Percentiles rank a stretch among this genome's conserved stretches.
These are phyloP conservation scores for Brachyrhaphis roseni DNA, from an alignment of 2,797 vertebrate species.

Conservation along the genomic window DNA sequence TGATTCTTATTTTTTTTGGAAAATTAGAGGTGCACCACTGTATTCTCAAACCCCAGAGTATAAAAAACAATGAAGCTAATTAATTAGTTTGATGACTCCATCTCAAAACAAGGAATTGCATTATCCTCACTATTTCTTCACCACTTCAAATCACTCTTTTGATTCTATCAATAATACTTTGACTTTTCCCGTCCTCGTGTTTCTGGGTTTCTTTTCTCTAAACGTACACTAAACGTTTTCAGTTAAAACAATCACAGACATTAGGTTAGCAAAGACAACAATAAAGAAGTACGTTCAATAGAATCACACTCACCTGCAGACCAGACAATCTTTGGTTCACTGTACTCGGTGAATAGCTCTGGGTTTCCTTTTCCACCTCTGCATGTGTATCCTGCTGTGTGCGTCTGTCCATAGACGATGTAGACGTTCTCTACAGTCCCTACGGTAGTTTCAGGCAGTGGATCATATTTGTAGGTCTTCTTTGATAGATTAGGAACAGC, in stretches of 20 bases:
- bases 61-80: background rate
- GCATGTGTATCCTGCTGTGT: background rate
- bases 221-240: too few relatives aligned
- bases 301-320: background rate
- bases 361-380: background rate
- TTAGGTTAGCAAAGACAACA: background rate
- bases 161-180: too few relatives aligned
- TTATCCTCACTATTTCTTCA: too few relatives aligned
- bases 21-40: too few relatives aligned
- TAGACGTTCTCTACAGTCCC: background rate
- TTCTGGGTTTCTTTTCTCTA: too few relatives aligned
- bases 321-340: background rate
- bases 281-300: background rate
- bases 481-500: background rate
- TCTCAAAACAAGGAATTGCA: too few relatives aligned
- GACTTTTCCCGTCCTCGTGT: too few relatives aligned
- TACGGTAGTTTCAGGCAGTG: background rate
- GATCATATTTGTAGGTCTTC: background rate
- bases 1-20: too few relatives aligned
- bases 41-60: too few relatives aligned
- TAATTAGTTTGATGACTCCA: background rate
- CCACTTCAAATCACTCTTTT: too few relatives aligned
- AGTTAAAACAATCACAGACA: background rate
- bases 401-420: background rate
- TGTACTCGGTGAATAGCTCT: background rate